phyloP scores from a whole-genome alignment of 1,140 invertebrate species.

The Dufourea novaeangliae region DNA sequence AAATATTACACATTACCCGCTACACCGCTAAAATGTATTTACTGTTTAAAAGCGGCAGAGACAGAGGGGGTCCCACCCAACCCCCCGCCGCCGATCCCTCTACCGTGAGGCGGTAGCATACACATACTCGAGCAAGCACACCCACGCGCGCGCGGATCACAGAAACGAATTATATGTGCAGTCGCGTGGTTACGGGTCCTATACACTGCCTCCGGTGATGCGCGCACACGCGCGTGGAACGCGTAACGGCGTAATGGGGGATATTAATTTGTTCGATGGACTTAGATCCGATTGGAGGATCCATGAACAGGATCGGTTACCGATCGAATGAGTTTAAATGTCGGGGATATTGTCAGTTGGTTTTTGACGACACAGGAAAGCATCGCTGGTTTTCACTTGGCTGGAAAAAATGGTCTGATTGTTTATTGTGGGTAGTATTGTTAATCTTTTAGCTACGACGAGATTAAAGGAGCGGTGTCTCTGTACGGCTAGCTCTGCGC shows the following conservation, averaged over 20 bases:
- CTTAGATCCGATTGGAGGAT: background rate
- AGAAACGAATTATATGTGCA: constrained; percentile 24
- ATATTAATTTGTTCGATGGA: constrained; percentile 23
- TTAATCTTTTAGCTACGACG: too few relatives aligned
- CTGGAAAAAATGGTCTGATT: too few relatives aligned
- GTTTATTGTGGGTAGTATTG: too few relatives aligned
- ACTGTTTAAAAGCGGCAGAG: constrained; percentile 76
- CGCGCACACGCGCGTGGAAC: background rate
- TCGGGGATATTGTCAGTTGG: too few relatives aligned
- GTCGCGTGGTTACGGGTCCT: constrained; percentile 6
- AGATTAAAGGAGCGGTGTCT: too few relatives aligned
- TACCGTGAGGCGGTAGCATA: background rate
- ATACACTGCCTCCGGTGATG: constrained; percentile 25
- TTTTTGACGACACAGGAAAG: too few relatives aligned
- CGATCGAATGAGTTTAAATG: too few relatives aligned
- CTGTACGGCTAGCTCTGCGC: too few relatives aligned
- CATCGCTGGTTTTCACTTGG: too few relatives aligned
- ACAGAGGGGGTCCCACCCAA: constrained; percentile 41
- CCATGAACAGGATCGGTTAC: too few relatives aligned
- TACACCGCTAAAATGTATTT: constrained; percentile 78
- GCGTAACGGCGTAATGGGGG: background rate
- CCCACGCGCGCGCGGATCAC: background rate
- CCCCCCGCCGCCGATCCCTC: background rate
- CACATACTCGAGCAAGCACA: background rate
- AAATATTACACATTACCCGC: constrained; percentile 81